These are phyloP conservation scores for Rhegmatorhina hoffmannsi DNA, from an alignment of 2,113 vertebrate genomes.

Conservation along the genomic window DNA sequence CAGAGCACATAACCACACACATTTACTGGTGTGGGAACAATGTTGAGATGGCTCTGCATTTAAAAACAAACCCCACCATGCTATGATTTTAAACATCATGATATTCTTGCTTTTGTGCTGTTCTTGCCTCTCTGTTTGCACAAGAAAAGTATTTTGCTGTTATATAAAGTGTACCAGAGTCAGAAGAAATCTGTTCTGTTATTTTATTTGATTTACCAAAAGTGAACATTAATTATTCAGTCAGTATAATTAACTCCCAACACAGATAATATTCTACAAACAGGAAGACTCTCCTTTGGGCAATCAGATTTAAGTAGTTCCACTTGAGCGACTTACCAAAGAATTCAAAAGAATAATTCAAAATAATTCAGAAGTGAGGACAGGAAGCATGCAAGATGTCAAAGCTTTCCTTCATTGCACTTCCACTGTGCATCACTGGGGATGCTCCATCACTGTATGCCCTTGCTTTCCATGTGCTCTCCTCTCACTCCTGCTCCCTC, in stretches of 20 bases:
- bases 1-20: neutral
- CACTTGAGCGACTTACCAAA: neutral
- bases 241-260: constrained; percentile 53
- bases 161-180: neutral
- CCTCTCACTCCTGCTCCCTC: neutral
- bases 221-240: constrained; percentile 62
- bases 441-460: neutral
- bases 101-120: neutral
- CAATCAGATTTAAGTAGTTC: neutral
- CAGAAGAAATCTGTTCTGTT: constrained; percentile 16
- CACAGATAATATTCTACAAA: constrained; percentile 52
- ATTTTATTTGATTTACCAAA: constrained; percentile 47
- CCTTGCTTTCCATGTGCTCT: neutral
- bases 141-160: neutral
- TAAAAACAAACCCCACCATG: neutral
- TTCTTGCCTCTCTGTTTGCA: neutral
- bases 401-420: neutral
- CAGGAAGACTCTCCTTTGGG: constrained; percentile 43
- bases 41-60: neutral
- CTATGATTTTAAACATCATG: neutral
- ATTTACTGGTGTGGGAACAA: neutral
- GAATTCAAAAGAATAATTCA: neutral
- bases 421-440: rapidly evolving
- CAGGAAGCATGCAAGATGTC: neutral
- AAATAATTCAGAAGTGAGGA: neutral